These are phyloP conservation scores for Zaprionus nigranus DNA, from an alignment of 1,140 invertebrate genomes.

Conservation along the genomic window DNA sequence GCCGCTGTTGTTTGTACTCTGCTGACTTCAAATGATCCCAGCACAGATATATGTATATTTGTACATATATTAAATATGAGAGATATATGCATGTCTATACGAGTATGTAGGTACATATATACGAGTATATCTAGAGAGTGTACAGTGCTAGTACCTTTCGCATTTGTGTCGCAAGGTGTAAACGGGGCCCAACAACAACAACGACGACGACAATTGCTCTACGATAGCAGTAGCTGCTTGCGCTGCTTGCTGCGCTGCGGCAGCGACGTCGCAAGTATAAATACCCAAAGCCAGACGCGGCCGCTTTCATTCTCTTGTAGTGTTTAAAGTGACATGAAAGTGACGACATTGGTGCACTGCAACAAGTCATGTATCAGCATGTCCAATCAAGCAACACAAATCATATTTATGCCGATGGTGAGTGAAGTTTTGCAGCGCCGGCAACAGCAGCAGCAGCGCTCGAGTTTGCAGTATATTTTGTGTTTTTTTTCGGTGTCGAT, in stretches of 20 bases:
- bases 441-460: not conserved
- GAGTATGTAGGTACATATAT: too few relatives aligned
- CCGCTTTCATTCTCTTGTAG: slow-evolving; percentile 84
- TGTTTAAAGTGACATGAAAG: slow-evolving; percentile 85
- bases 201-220: not conserved
- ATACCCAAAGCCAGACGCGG: slow-evolving; percentile 66
- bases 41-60: not conserved
- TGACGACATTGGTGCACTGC: slow-evolving; percentile 84
- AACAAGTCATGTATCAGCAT: slow-evolving; percentile 85
- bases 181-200: not conserved
- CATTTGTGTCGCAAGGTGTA: not conserved
- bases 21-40: not conserved
- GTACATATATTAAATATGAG: too few relatives aligned
- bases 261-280: slow-evolving; percentile 62
- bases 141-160: not conserved
- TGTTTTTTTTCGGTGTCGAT: slow-evolving; percentile 1
- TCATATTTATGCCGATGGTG: slow-evolving; percentile 84
- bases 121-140: not conserved
- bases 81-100: too few relatives aligned
- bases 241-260: not conserved
- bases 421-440: slow-evolving; percentile 41
- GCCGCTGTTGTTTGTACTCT: not conserved
- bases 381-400: slow-evolving; percentile 84
- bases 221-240: not conserved
- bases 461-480: not conserved